Evolutionary conservation across 2,797 vertebrate species (phyloP), one percentile per base, ranked within the genome.

Genomic region (Aplochiton taeniatus): DNA sequence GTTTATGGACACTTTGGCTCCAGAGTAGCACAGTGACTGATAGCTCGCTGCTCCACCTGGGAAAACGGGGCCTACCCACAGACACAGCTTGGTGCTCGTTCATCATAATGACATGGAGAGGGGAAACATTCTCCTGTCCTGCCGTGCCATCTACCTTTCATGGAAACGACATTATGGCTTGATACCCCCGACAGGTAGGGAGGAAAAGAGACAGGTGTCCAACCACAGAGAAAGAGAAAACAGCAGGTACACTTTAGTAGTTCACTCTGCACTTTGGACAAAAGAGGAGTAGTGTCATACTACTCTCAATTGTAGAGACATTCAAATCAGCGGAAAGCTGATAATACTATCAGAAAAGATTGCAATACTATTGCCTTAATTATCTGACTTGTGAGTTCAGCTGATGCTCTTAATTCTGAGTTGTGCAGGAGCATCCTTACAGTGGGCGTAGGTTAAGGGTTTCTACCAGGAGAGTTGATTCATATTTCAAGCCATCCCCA

Each of bases 31-130:
- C 61, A 20, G 43, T 73, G 79, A 88, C 80, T 77, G 86, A 91
- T 86, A 59, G 85, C 81, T 84, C 47, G 53, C 58, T 12, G 58
- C 77, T 83, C 79, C 61, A 54, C 72, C 56, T 76, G 80, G 78
- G 85, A 80, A 85, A 85, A 79, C 62, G 74, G 72, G 81, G 75
- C 81, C 80, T 74, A 72, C 82, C 86, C 75, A 75, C 73, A 70
- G 75, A 85, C 81, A 85, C 85, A 83, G 85, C 88, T 88, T 81
- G 75, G 52, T 43, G 70, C 79, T 77, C 84, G 71, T 91, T 90
- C 74, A 90, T 92, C 85, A 91, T 62, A 72, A 77, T 89, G 88
- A 85, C 85, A 85, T 46, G 8, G 68, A 66, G 66, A 67, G 56
- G 52, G 51, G 62, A 18, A 13, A 76, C 60, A 67, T 76, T 69